Evolutionary conservation across 2,888 invertebrate species (phyloP).

Genomic region (Tetragnatha montana): DNA sequence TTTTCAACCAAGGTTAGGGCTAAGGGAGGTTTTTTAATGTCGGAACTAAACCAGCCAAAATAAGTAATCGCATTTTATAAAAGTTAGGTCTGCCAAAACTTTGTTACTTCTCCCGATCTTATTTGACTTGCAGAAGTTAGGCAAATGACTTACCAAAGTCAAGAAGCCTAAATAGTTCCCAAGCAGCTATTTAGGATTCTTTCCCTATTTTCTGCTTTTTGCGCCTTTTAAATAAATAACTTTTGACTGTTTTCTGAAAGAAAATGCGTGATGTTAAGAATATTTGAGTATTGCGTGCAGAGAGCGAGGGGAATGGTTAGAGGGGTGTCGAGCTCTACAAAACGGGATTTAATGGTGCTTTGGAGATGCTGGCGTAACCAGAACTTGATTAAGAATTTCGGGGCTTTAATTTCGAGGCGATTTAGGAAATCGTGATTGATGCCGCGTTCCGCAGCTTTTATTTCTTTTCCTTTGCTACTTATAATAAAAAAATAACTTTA

Average conservation of each 20-base stretch:
- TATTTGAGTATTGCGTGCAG: constrained; percentile 60
- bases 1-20: constrained; percentile 22
- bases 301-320: constrained; percentile 25
- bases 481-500: background rate
- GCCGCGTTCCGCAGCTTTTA: constrained; percentile 14
- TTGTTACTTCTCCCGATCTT: constrained; percentile 36
- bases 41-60: constrained; percentile 23
- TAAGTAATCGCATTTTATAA: constrained; percentile 49
- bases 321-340: constrained; percentile 62
- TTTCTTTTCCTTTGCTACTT: background rate
- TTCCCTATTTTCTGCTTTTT: constrained; percentile 31
- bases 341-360: constrained; percentile 59
- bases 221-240: constrained; percentile 56
- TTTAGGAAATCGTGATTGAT: constrained; percentile 48
- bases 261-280: constrained; percentile 55
- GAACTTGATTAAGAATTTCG: constrained; percentile 57
- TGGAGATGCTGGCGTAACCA: constrained; percentile 8
- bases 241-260: constrained; percentile 48
- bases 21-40: constrained; percentile 14
- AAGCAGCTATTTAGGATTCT: constrained; percentile 49
- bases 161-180: constrained; percentile 51
- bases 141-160: constrained; percentile 56
- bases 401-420: constrained; percentile 50
- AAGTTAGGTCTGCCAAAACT: constrained; percentile 42
- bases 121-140: constrained; percentile 57